Evolutionary conservation across 2,888 invertebrate genomes (phyloP), one percentile per base, ranked within the genome.

Genomic region (Allophyes oxyacanthae): DNA sequence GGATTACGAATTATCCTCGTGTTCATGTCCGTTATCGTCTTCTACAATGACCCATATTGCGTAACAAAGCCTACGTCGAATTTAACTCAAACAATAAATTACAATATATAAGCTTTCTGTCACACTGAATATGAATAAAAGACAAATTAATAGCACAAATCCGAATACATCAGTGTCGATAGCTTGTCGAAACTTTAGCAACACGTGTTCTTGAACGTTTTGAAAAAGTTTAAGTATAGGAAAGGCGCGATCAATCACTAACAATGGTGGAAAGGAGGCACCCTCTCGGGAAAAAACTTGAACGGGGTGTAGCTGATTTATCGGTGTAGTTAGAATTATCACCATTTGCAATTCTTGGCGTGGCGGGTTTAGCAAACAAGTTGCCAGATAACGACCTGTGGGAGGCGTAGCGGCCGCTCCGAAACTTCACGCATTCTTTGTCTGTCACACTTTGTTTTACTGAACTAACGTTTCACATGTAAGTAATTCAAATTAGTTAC

Each of bases 321-420:
- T 94, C 79, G 90, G 84, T 79, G 87, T 89, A 92, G 92, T 93
- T 92, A 82, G 92, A 93, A 94, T 93, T 94, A 94, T 92, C 89
- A 87, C 92, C 88, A 94, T 92, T 93, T 92, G 92, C 93, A 93
- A 94, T 93, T 93, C 92, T 90, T 90, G 86, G 82, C 84, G 83
- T 81, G 84, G 83, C 82, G 84, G 82, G 85, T 81, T 78, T 78
- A 84, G 86, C 87, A 86, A 89, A 89, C 89, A 90, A 89, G 79
- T 85, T 82, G 28, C 8, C 72, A 81, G 88, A 89, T 92, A 91
- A 92, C 91, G 88, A 89, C 87, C 83, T 82, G 78, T 73, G 82
- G 75, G 75, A 72, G 71, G 58, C 49, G 37, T 20, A 20, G 4
- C 53, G 57, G 55, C 42, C 53, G 49, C 40, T 58, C 53, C 43